Conservation (phyloP, 2,888 invertebrate species). For the Hyalella azteca region DNA sequence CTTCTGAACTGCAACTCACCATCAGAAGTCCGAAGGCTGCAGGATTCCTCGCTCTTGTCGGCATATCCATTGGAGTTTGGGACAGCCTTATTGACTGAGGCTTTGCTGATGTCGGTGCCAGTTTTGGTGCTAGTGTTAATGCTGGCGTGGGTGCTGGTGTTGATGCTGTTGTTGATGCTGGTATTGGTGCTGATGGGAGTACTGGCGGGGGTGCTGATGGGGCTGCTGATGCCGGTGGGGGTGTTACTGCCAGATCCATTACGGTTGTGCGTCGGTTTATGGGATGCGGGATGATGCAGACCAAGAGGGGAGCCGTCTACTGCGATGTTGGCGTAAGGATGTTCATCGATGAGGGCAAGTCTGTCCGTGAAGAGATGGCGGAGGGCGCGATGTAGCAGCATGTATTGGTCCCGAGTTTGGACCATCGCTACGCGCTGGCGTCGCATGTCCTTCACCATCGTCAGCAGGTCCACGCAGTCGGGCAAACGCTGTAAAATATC, state of each 20-base stretch:
- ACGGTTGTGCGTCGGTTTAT: no score
- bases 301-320: conserved; percentile 63
- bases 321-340: conserved; percentile 67
- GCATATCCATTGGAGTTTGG: no score
- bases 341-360: conserved; percentile 65
- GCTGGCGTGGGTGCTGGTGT: not conserved
- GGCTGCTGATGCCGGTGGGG: no score
- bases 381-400: conserved; percentile 68
- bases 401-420: conserved; percentile 68
- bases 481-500: conserved; percentile 64
- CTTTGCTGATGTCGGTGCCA: no score
- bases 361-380: conserved; percentile 66
- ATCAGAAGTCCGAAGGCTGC: no score
- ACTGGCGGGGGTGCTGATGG: not conserved
- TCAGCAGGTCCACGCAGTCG: conserved; percentile 66
- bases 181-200: not conserved
- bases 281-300: not conserved
- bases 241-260: no score
- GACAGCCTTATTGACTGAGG: no score
- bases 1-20: no score
- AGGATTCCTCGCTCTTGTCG: no score
- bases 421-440: conserved; percentile 68
- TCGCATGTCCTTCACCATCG: conserved; percentile 67
- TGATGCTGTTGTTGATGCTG: not conserved
- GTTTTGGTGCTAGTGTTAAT: not conserved